phyloP scores from a whole-genome alignment of 1,140 invertebrate species.

The Scaptomyza montana region DNA sequence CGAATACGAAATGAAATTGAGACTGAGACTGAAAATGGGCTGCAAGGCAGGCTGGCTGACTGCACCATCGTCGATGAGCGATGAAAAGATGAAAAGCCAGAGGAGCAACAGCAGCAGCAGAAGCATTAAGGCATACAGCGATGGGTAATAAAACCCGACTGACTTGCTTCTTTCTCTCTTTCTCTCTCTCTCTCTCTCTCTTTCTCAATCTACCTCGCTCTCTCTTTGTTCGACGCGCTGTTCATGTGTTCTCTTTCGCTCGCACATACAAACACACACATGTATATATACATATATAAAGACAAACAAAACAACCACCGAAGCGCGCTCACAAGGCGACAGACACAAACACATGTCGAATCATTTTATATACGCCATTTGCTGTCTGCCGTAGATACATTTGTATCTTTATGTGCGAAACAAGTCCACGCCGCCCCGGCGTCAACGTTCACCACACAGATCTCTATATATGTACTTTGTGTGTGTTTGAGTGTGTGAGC shows the following conservation, averaged over 20 bases:
- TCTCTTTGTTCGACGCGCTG: background rate
- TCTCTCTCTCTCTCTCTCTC: constrained; percentile 1
- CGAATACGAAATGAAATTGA: constrained; percentile 39
- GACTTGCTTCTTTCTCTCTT: constrained; percentile 40
- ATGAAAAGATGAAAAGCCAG: constrained; percentile 76
- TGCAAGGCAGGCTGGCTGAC: constrained; percentile 31
- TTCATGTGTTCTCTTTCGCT: background rate
- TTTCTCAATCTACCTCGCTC: constrained; percentile 5
- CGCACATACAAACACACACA: too few species aligned
- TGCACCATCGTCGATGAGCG: too few species aligned
- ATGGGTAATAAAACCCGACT: constrained; percentile 66
- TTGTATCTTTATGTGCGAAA: constrained; percentile 82
- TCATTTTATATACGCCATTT: constrained; percentile 83
- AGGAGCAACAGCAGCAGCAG: constrained; percentile 52
- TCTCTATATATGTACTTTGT: constrained; percentile 4
- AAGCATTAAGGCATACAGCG: constrained; percentile 42
- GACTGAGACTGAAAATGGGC: constrained; percentile 44
- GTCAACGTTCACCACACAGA: constrained; percentile 20
- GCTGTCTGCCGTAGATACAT: constrained; percentile 80
- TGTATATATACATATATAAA: background rate
- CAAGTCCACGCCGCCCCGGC: constrained; percentile 55
- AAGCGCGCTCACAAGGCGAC: constrained; percentile 29
- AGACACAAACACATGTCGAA: constrained; percentile 67
- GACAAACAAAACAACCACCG: constrained; percentile 65
- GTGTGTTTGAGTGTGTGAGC: constrained; percentile 9